phyloP scores from a whole-genome alignment of 1,140 invertebrate species.

The Conus ventricosus region DNA sequence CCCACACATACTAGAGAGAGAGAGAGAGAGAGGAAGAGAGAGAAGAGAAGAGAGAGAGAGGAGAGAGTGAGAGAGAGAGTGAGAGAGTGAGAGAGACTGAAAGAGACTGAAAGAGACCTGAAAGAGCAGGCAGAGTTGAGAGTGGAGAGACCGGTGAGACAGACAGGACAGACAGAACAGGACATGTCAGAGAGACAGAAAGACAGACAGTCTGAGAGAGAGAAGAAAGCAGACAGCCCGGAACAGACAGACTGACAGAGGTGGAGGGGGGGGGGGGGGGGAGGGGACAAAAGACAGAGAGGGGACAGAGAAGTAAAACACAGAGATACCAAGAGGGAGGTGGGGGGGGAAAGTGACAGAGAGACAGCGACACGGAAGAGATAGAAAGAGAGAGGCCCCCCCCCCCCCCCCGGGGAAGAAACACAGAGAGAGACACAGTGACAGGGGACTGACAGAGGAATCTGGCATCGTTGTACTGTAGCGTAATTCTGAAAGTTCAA shows the following conservation, averaged over 20 bases:
- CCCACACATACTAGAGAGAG: background rate
- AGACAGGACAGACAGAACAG: too few species aligned
- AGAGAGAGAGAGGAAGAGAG: slow-evolving; percentile 12
- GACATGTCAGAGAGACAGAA: too few species aligned
- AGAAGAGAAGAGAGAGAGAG: background rate
- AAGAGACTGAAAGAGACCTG: slow-evolving; percentile 1
- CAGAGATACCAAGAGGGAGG: background rate
- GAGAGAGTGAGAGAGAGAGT: slow-evolving; percentile 17
- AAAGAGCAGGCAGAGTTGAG: background rate
- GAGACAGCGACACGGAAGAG: background rate
- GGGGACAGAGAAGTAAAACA: background rate
- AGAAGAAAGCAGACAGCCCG: too few species aligned
- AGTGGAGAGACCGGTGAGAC: too few species aligned
- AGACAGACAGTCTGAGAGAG: too few species aligned
- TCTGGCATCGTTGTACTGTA: too few species aligned
- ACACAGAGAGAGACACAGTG: too few species aligned
- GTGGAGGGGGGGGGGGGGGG: too few species aligned
- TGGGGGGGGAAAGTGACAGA: background rate
- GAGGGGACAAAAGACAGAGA: background rate
- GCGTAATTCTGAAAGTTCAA: too few species aligned
- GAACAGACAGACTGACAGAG: background rate
- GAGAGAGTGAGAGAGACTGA: slow-evolving; percentile 11
- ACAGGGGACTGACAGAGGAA: too few species aligned
- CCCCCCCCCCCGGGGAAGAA: too few species aligned
- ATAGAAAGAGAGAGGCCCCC: too few species aligned